A percentile compares a stretch with the other conserved stretches of the same genome.
Conservation (phyloP, 2,113 vertebrate species). For the Clarias magur region DNA sequence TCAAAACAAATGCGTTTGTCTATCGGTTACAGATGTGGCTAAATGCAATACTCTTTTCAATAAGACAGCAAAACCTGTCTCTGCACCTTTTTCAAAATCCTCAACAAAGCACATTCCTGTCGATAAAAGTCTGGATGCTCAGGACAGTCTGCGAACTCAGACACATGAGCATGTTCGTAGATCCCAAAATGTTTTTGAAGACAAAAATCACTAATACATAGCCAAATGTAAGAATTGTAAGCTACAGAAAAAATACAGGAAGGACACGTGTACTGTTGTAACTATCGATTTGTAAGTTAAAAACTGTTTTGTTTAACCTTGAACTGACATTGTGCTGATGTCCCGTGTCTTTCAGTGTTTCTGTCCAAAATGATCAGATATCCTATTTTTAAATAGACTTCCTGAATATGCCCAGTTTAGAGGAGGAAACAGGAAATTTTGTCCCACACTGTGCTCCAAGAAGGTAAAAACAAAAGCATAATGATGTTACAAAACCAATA, state of each 20-base stretch:
- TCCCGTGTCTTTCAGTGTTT: neutral
- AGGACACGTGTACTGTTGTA: neutral
- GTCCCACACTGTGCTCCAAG: constrained; percentile 49
- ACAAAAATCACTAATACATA: neutral
- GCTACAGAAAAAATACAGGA: too few relatives aligned
- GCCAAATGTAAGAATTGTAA: neutral
- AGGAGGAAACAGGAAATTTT: constrained; percentile 66
- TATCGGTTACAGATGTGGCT: neutral
- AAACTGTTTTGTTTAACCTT: neutral
- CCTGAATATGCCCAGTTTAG: neutral
- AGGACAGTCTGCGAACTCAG: neutral
- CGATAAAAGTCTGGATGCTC: neutral
- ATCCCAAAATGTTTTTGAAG: neutral
- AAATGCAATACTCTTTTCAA: neutral
- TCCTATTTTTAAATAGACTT: constrained; percentile 15
- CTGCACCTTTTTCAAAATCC: neutral
- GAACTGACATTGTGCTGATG: neutral
- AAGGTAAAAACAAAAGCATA: constrained; percentile 34
- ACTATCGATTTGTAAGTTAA: neutral
- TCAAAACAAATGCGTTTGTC: too few relatives aligned
- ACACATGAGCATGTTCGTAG: neutral
- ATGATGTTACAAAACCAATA: constrained; percentile 43
- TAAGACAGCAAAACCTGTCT: neutral
- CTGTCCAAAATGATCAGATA: neutral
- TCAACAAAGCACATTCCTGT: neutral